Evolutionary conservation across 2,113 vertebrate species (phyloP).

Genomic region (Indicator maculatus): DNA sequence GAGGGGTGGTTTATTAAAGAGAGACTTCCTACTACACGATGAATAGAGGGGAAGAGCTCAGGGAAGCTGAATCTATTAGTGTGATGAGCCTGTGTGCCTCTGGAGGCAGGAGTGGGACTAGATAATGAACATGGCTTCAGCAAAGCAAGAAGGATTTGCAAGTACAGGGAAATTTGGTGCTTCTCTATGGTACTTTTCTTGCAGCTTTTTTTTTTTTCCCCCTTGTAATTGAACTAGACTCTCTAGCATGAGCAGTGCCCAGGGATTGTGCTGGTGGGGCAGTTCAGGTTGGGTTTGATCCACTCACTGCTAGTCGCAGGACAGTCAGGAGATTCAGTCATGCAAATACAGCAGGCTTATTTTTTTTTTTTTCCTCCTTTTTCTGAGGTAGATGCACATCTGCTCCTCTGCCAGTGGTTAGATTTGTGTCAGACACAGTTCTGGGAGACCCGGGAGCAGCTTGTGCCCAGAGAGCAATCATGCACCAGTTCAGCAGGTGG

Average conservation of each 20-base stretch:
- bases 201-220: neutral
- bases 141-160: neutral
- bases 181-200: neutral
- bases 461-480: rapidly evolving
- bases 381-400: neutral
- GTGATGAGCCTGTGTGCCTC: neutral
- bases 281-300: neutral
- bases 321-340: neutral
- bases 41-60: neutral
- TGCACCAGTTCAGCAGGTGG: rapidly evolving
- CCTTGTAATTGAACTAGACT: neutral
- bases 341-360: neutral
- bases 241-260: neutral
- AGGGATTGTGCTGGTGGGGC: too few relatives aligned
- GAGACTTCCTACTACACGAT: neutral
- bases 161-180: neutral
- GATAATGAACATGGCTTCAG: neutral
- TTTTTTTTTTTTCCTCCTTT: neutral
- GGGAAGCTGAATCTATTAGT: neutral
- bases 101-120: neutral
- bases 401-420: neutral
- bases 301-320: neutral
- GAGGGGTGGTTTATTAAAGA: neutral
- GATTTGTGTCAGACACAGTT: neutral
- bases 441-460: neutral